These are phyloP conservation scores for Drosophila pseudoananassae DNA, from an alignment of 1,140 invertebrate species.

Conservation along the genomic window DNA sequence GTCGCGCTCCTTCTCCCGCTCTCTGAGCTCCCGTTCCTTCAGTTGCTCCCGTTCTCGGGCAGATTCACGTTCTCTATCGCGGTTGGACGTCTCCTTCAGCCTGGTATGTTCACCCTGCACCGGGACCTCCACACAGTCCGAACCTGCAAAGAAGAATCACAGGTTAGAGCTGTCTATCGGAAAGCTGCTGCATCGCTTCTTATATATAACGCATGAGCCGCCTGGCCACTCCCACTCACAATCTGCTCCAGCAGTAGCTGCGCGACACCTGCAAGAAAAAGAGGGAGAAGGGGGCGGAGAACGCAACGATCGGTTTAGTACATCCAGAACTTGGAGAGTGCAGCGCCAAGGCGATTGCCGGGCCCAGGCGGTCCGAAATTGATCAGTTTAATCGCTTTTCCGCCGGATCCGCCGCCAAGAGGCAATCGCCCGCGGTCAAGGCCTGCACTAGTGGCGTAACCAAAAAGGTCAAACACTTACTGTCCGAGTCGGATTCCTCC, in stretches of 20 bases:
- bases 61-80: conserved; percentile 27
- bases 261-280: conserved; percentile 45
- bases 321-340: conserved; percentile 28
- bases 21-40: conserved; percentile 39
- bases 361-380: conserved; percentile 18
- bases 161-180: conserved; percentile 25
- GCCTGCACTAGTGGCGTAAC: conserved; percentile 44
- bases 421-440: conserved; percentile 49
- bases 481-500: conserved; percentile 76
- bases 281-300: conserved; percentile 32
- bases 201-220: conserved; percentile 12
- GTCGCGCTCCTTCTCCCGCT: conserved; percentile 41
- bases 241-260: conserved; percentile 28
- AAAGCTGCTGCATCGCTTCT: conserved; percentile 8
- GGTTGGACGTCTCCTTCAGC: conserved; percentile 22
- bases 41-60: conserved; percentile 40
- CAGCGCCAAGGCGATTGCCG: conserved; percentile 52
- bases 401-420: conserved; percentile 22
- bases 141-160: conserved; percentile 55
- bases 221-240: conserved; percentile 49
- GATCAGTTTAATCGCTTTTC: conserved; percentile 59
- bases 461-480: conserved; percentile 47
- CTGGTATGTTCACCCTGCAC: conserved; percentile 43
- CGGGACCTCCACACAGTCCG: conserved; percentile 78
- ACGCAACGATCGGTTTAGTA: conserved; percentile 54